Evolutionary conservation across 1,140 invertebrate genomes (phyloP), one percentile per base, ranked within the genome.

Genomic region (Thrips palmi): DNA sequence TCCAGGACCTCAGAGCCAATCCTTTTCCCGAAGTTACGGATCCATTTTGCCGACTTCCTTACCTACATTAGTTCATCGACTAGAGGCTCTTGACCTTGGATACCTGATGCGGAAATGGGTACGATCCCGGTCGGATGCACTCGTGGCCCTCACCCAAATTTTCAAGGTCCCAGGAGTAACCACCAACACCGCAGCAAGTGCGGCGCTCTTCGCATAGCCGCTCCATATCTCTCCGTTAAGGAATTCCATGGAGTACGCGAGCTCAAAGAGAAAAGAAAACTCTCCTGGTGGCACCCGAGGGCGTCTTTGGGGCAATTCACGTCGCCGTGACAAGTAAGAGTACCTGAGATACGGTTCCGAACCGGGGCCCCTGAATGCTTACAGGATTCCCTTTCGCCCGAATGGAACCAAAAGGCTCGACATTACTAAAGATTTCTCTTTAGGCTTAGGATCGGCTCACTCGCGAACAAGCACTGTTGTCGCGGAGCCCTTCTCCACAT

Each of bases 41-140:
- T 78, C 74, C 59, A 73, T 66, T 72, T 80, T 77, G 67, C 63
- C 68, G 68, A 79, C 72, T 77, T 77, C 71, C 74, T 82, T 82
- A 80, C 69, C 77, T 79, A 78, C 75, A 80, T 81, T 81, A 69
- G 66, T 78, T 74, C 74, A 80, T 77, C 72, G 68, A 79, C 75
- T 74, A 82, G 76, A 82, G 79, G 75, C 74, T 82, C 63, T 73
- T 77, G 66, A 79, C 77, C 78, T 81, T 75, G 77, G 76, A 82
- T 74, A 83, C 77, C 75, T 77, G 74, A 67, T 81, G 74, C 74
- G 71, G 74, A 70, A 77, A 77, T 77, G 63, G 67, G 71, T 77
- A 79, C 72, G 71, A 70, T 53, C 63, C 59, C 61, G 63, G 60
- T 62, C 62, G 65, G 67, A 55, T 55, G 62, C 73, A 62, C 67